Conservation (phyloP, 2,888 invertebrate genomes). For the Synanthedon myopaeformis region DNA sequence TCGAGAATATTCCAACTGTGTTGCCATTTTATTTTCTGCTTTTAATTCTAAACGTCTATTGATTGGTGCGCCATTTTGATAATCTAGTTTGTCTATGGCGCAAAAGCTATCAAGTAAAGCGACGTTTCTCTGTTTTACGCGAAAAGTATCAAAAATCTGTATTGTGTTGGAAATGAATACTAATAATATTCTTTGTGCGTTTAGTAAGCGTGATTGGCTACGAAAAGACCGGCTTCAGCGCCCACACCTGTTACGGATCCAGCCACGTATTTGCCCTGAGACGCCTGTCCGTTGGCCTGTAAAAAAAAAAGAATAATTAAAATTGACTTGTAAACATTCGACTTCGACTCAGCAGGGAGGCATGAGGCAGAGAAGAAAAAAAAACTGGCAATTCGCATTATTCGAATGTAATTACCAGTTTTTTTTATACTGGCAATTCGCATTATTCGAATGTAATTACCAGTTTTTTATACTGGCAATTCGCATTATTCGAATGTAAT, state of each 20-base stretch:
- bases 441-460: too few relatives aligned
- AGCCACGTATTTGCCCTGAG: conserved; percentile 89
- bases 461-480: too few relatives aligned
- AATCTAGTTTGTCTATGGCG: neutral
- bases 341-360: too few relatives aligned
- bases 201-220: conserved; percentile 97
- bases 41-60: neutral
- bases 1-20: conserved; percentile 1
- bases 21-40: too few relatives aligned
- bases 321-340: neutral
- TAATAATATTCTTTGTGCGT: conserved; percentile 9
- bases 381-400: too few relatives aligned
- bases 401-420: too few relatives aligned
- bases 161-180: neutral
- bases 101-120: neutral
- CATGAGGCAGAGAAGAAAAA: too few relatives aligned
- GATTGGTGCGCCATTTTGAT: neutral
- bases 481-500: too few relatives aligned
- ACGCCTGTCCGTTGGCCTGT: conserved; percentile 93
- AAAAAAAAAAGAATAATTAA: conserved; percentile 13
- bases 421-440: too few relatives aligned
- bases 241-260: conserved; percentile 90
- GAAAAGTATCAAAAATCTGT: neutral
- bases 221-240: conserved; percentile 88
- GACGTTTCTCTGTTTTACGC: neutral